Conservation (phyloP, 1,140 invertebrate genomes). For the Drosophila varians region DNA sequence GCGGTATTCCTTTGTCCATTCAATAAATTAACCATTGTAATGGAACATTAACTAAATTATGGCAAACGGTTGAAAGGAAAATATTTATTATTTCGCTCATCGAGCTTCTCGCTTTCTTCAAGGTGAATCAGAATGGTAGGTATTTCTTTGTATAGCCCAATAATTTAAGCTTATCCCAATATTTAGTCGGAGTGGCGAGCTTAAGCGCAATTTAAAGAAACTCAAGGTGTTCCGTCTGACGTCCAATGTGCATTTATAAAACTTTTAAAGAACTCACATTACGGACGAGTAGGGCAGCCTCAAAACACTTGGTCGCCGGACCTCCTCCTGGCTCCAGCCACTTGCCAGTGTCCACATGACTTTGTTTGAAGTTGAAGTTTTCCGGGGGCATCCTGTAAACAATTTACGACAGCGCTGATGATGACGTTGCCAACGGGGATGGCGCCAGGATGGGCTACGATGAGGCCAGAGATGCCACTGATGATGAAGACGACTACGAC, state of each 20-base stretch:
- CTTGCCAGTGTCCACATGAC: slow-evolving; percentile 71
- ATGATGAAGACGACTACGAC: slow-evolving; percentile 40
- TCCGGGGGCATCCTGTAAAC: slow-evolving; percentile 75
- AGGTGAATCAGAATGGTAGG: slow-evolving; percentile 1
- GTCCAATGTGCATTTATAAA: slow-evolving; percentile 62
- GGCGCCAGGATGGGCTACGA: slow-evolving; percentile 8
- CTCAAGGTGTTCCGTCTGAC: slow-evolving; percentile 15
- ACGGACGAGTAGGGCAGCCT: slow-evolving; percentile 28
- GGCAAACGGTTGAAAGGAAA: slow-evolving; percentile 43
- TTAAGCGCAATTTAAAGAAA: slow-evolving; percentile 1
- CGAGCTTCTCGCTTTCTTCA: slow-evolving; percentile 7
- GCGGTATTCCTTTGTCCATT: slow-evolving; percentile 25
- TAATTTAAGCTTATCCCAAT: not conserved
- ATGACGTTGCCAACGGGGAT: slow-evolving; percentile 65
- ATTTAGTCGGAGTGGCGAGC: not conserved
- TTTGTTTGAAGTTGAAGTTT: slow-evolving; percentile 76
- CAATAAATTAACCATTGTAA: slow-evolving; percentile 53
- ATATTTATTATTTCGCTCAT: not conserved
- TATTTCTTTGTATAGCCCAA: not conserved
- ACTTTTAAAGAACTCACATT: slow-evolving; percentile 77
- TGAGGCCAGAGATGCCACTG: slow-evolving; percentile 5
- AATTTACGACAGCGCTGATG: slow-evolving; percentile 79
- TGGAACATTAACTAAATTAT: slow-evolving; percentile 40
- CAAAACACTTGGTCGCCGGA: slow-evolving; percentile 48
- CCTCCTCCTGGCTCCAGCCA: slow-evolving; percentile 33